Evolutionary conservation across 37 sponge, comb jelly and placozoan genomes (phyloP).

Genomic region (Oscarella lobularis): DNA sequence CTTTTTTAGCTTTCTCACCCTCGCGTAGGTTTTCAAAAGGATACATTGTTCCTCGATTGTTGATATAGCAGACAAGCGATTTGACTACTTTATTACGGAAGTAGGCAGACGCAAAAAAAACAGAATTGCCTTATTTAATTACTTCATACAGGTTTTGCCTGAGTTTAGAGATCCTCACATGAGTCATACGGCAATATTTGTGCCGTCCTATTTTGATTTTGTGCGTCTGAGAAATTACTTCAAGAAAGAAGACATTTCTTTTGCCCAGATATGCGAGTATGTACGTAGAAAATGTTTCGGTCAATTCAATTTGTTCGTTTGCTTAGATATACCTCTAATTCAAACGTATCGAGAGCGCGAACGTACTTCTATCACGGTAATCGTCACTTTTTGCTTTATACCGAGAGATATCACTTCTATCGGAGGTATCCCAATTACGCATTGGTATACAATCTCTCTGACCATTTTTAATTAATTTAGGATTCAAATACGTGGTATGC

Average conservation of each 20-base stretch:
- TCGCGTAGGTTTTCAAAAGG: conserved; percentile 40
- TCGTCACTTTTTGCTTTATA: conserved; percentile 47
- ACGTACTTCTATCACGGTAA: conserved; percentile 51
- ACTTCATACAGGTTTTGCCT: conserved; percentile 56
- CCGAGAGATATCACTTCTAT: neutral
- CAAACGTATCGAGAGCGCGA: conserved; percentile 53
- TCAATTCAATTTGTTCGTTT: neutral
- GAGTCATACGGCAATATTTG: conserved; percentile 47
- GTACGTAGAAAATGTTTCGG: neutral
- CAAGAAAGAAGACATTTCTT: conserved; percentile 49
- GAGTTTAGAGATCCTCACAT: conserved; percentile 28
- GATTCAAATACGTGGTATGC: conserved; percentile 48
- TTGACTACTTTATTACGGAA: conserved; percentile 51
- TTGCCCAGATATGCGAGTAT: conserved; percentile 64
- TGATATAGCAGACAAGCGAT: conserved; percentile 47
- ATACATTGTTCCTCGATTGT: conserved; percentile 16
- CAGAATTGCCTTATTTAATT: neutral
- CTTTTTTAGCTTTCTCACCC: neutral
- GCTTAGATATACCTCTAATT: conserved; percentile 44
- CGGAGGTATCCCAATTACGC: neutral
- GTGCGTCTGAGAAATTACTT: conserved; percentile 78
- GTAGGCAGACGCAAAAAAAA: conserved; percentile 14
- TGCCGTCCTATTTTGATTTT: conserved; percentile 92
- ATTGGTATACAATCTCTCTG: neutral
- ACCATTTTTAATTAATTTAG: conserved; percentile 12